Evolutionary conservation across 2,888 invertebrate genomes (phyloP), one percentile per base, ranked within the genome.

Genomic region (Drosophila cognata): DNA sequence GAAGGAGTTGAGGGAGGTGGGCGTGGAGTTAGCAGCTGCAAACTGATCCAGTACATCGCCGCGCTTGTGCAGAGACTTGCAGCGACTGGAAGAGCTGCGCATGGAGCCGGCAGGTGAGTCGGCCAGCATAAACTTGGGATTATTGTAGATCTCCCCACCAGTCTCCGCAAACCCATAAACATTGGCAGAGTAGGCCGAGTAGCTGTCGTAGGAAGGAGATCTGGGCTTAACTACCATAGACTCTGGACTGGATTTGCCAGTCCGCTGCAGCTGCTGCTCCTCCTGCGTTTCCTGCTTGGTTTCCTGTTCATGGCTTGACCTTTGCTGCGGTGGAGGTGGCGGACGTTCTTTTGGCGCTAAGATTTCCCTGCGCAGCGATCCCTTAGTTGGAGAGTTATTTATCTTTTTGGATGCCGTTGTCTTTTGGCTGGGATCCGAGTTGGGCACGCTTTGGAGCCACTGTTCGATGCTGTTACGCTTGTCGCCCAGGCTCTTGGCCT

Each of bases 361-460:
- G 7, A 92, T 82, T 28, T 91, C 90, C 53, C 82, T 91, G 1
- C 87, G 68, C 33, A 77, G 55, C 2, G 88, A 63, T 6, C 68
- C 68, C 31, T 88, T 86, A 11, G 62, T 59, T 18, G 86, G 81
- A 0, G 88, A 88, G 1, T 60, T 62, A 4, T 56, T 51, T 13
- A 21, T 51, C 61, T 84, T 89, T 58, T 81, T 84, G 2, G 77
- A 33, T 2, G 71, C 29, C 1, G 36, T 11, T 4, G 60, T 7
- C 64, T 74, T 72, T n/a, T 72, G 74, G 0, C 61, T 33, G 0
- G 46, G 62, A 51, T 93, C 93, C 28, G 90, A 91, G 18, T 89
- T 89, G 4, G 96, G 96, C 57, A 96, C 95, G 80, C 96, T 95
- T 92, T 96, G 96, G 48, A 96, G 92, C 96, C 96, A 96, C 92